Base-by-base conservation (phyloP, 2,888 invertebrate species). In the Empis stercorea region DNA sequence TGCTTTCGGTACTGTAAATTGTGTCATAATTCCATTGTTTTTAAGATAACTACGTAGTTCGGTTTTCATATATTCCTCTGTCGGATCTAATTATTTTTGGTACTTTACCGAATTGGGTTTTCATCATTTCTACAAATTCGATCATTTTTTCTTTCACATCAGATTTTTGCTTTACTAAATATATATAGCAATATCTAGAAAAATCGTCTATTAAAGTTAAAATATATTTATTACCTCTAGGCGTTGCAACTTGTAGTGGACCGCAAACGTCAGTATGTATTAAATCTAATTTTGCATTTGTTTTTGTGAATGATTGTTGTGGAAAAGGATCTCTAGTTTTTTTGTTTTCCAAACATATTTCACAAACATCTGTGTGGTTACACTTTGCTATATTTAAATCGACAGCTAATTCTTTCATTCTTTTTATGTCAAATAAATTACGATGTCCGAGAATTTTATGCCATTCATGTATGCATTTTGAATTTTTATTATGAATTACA, bases 201-300 rank as follows among this genome's bases (percentile, higher is more conserved):
- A 45, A 60, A 51, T 63, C 62, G 42, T 63, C 60, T 6, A 59
- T 60, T 5, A 63, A 48, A 0, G 57, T 62, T 6, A 61, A 10
- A 2, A 59, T 30, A 46, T 58, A 60, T 16, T 54, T 46, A 32
- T 57, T 57, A n/a, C 53, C 51, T 17, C 57, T 47, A 14, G 51
- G 51, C 1, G 58, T 56, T 3, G 16, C 13, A 4, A 54, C 55
- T 39, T 54, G 52, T 56, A 61, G 58, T 1, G 62, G 58, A 2
- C 61, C 61, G 36, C 60, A 62, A 10, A 64, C 47, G 41, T 61
- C 59, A 1, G 54, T 55, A 45, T 60, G 60, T 7, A 60, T 48
- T 7, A 59, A 48, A 44, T 61, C 57, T 4, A 60, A 23, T 11
- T 44, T n/a, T 13, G 50, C 44, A 4, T 11, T 10, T 37, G 49